Base-by-base conservation (phyloP, 2,888 invertebrate genomes). In the Amphimallon solstitiale region DNA sequence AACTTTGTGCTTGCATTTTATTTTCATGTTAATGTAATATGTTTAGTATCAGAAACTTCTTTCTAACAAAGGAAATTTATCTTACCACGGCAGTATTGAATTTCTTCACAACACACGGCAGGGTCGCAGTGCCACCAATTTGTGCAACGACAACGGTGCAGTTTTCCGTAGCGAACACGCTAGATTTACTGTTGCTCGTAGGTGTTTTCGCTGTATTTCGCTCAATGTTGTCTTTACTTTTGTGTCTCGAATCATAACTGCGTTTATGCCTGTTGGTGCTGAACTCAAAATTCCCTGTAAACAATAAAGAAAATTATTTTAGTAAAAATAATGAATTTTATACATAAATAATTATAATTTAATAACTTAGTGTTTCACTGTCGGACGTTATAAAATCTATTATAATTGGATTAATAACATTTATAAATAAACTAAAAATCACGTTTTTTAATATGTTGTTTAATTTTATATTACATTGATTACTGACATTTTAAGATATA, bases 41-140 rank as follows among this genome's bases (percentile, higher is more conserved):
- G 17, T 52, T 15, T 35, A 35, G 21, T 52, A 10, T 23, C 10
- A 14, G 10, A 54, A 37, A 54, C 3, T 10, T 29, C 1, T 15
- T 3, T 7, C 6, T 6, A 15, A 46, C 15, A 7, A 14, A 21
- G 59, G 19, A 51, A 21, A 45, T 35, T 38, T 59, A 51, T 82
- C 85, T 84, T 76, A 86, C 86, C 76, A 85, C 84, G 59, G 84
- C 85, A 63, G 82, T 84, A 71, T 82, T 85, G 72, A 83, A 83
- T 75, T 84, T 85, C 66, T 83, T 76, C 59, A 85, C 84, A 68
- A 84, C 82, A 73, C 86, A 86, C 0, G 85, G 85, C 61, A 86
- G 75, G 49, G 84, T 83, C 21, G 85, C 85, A 63, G 85, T 85
- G 67, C 85, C 84, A 52, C 84, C 85, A 64, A 83, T 82, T 78